Percentiles rank a stretch among this genome's conserved stretches.
Conservation (phyloP, 2,888 invertebrate genomes). For the Parasteatoda lunata region DNA sequence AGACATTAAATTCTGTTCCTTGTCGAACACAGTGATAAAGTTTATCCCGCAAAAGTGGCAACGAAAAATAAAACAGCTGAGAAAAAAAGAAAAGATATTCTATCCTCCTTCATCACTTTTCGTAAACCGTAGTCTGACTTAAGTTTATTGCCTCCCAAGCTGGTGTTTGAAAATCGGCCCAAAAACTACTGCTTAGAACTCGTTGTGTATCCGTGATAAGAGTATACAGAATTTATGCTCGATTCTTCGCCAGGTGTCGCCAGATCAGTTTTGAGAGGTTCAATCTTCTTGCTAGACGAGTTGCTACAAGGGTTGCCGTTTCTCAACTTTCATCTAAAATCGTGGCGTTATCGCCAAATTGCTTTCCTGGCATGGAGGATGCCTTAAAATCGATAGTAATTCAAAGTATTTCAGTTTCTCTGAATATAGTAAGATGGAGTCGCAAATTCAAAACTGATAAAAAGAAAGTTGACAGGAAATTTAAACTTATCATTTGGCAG, state of each 20-base stretch:
- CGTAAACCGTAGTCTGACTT: conserved; percentile 26
- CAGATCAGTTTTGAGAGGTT: conserved; percentile 55
- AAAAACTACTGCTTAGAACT: conserved; percentile 37
- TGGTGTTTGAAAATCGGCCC: conserved; percentile 43
- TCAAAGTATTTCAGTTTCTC: no score
- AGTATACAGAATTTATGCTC: conserved; percentile 43
- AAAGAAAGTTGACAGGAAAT: no score
- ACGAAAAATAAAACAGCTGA: conserved; percentile 21
- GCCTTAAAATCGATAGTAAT: neutral
- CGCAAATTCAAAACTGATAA: no score
- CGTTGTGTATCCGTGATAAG: conserved; percentile 56
- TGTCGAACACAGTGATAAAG: conserved; percentile 57
- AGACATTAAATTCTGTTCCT: conserved; percentile 56
- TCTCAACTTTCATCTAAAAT: neutral
- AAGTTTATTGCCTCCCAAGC: conserved; percentile 52
- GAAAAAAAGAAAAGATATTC: conserved; percentile 1
- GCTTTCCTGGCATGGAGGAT: neutral
- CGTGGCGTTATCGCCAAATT: conserved; percentile 21
- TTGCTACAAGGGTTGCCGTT: conserved; percentile 41
- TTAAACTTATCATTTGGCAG: no score
- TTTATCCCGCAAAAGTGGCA: conserved; percentile 50
- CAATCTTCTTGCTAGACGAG: conserved; percentile 40
- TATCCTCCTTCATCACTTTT: conserved; percentile 34
- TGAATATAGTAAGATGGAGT: no score
- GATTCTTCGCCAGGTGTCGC: conserved; percentile 49